Base-by-base conservation (phyloP, 1,140 invertebrate genomes). In the Chlorops oryzae region DNA sequence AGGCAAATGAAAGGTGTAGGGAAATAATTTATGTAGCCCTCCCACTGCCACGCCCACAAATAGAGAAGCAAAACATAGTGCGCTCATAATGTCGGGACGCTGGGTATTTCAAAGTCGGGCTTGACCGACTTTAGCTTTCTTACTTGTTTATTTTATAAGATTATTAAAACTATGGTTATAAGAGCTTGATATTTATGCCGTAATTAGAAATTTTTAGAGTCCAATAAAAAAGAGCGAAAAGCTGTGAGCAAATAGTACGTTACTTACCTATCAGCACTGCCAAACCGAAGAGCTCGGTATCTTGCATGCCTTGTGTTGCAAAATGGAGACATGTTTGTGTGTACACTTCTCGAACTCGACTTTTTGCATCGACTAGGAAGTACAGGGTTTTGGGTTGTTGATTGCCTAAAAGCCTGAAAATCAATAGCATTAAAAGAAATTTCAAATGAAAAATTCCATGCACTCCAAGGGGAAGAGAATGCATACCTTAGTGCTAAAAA, bases 231-330 rank as follows among this genome's bases (percentile, higher is more conserved):
- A 28, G 42, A 42, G 18, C 28, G 2, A 37, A 43, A 53, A n/a
- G n/a, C n/a, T n/a, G n/a, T n/a, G n/a, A n/a, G n/a, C n/a, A n/a
- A n/a, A 9, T 32, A 7, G 13, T 27, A 5, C n/a, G 18, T 2
- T 23, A 75, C 80, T 81, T 70, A 88, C 87, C 87, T 78, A 84
- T 85, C 63, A 85, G 78, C 63, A 87, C 80, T 59, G 88, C 86
- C 59, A 92, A 74, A 58, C 87, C 88, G 76, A 91, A 92, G 28
- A 90, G 81, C 69, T 90, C 86, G 64, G 83, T 83, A 69, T 90
- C 87, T 71, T 82, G 78, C 81, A 92, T 85, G 59, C 85, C 85
- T 77, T 84, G 82, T 57, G 81, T 80, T 60, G 78, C 78, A 58
- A 90, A 82, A 73, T 89, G 82, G 53, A 80, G 76, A 72, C 85